Evolutionary conservation across 23 tunicate species (phyloP).

Genomic region (Clavelina lepadiformis): DNA sequence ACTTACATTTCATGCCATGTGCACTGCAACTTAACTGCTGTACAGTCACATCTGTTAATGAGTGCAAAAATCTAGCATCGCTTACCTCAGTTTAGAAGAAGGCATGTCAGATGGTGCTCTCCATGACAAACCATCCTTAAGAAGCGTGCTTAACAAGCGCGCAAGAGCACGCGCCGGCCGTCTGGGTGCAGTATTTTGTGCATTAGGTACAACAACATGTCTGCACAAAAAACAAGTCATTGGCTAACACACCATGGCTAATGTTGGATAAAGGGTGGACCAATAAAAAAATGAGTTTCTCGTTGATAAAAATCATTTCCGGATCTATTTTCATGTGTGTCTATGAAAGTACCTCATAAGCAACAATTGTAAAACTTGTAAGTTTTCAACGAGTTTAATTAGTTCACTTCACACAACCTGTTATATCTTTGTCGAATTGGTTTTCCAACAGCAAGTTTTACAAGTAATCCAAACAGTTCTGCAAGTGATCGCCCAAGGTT

Average conservation of each 20-base stretch:
- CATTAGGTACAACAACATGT: slow-evolving; percentile 29
- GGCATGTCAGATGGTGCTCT: slow-evolving; percentile 33
- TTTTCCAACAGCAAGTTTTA: slow-evolving; percentile 71
- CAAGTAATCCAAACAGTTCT: slow-evolving; percentile 76
- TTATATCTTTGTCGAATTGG: slow-evolving; percentile 53
- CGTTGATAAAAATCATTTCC: too few species aligned
- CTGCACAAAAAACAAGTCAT: slow-evolving; percentile 26
- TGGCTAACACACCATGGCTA: too few species aligned
- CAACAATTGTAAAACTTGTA: too few species aligned
- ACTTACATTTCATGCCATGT: too few species aligned
- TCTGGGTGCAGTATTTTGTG: slow-evolving; percentile 34
- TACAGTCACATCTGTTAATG: too few species aligned
- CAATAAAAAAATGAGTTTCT: too few species aligned
- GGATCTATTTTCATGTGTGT: too few species aligned
- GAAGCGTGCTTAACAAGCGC: slow-evolving; percentile 29
- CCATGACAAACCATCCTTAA: slow-evolving; percentile 59
- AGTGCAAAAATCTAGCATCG: background rate
- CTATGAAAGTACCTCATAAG: too few species aligned
- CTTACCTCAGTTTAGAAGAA: slow-evolving; percentile 51
- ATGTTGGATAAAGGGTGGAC: too few species aligned
- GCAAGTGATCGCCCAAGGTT: slow-evolving; percentile 78
- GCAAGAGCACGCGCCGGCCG: slow-evolving; percentile 50
- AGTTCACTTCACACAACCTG: too few species aligned
- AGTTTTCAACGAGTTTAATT: too few species aligned
- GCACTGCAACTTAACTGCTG: too few species aligned